Evolutionary conservation across 2,797 vertebrate species (phyloP).

Genomic region (Danio choprae): DNA sequence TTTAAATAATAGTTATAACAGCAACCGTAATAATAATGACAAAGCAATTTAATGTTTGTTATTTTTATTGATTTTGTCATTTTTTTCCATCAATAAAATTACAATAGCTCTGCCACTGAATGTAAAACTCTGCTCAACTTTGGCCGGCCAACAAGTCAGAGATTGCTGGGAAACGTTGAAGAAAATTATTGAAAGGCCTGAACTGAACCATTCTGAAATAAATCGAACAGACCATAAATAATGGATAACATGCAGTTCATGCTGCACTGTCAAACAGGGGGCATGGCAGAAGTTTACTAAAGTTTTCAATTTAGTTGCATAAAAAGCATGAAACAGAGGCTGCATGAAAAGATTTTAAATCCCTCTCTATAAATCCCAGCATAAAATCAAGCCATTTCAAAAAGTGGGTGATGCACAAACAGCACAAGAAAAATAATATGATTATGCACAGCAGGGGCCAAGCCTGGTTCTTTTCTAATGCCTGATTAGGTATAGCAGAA

Average conservation of each 20-base stretch:
- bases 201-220: conserved; percentile 55
- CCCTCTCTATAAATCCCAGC: conserved; percentile 28
- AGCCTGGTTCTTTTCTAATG: conserved; percentile 52
- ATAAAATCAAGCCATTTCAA: conserved; percentile 19
- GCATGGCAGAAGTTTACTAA: conserved; percentile 24
- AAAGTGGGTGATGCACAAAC: conserved; percentile 5
- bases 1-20: no score
- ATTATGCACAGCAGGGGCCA: conserved; percentile 60
- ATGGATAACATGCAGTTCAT: conserved; percentile 51
- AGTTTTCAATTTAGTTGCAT: conserved; percentile 50
- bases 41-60: not conserved
- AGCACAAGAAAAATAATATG: conserved; percentile 54
- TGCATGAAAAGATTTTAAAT: not conserved
- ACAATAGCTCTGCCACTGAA: conserved; percentile 18
- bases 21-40: not conserved
- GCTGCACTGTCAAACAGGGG: conserved; percentile 28
- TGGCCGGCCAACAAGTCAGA: conserved; percentile 33
- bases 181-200: conserved; percentile 54
- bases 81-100: not conserved
- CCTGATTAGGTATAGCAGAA: conserved; percentile 61
- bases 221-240: conserved; percentile 58
- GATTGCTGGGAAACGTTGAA: conserved; percentile 36
- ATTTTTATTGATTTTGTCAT: not conserved
- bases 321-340: conserved; percentile 32
- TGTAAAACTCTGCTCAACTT: conserved; percentile 35